These are phyloP conservation scores for Podiceps cristatus DNA, from an alignment of 2,113 vertebrate species.

Conservation along the genomic window DNA sequence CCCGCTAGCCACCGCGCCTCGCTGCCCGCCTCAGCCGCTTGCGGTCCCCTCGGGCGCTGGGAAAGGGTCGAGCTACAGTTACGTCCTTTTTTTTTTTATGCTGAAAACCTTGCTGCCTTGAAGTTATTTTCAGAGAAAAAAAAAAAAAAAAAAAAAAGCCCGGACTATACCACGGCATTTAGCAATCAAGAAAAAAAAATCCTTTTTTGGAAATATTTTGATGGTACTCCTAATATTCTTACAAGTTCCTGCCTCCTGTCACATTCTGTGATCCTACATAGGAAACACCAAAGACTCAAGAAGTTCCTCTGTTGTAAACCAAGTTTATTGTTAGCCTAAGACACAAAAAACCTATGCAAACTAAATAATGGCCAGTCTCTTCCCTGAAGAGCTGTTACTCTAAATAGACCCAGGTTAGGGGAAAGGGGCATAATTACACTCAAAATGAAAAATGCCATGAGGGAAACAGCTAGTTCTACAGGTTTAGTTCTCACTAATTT, in stretches of 20 bases:
- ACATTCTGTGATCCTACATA: accelerated
- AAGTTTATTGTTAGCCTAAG: background rate
- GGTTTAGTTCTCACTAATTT: background rate
- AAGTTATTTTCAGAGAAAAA: background rate
- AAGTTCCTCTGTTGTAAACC: background rate
- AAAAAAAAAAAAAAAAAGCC: accelerated
- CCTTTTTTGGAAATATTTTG: background rate
- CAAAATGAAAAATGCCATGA: background rate
- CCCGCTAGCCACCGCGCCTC: background rate
- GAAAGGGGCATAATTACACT: accelerated
- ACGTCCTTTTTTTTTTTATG: background rate
- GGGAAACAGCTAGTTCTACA: background rate
- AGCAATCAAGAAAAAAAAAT: too few species aligned
- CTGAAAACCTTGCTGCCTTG: background rate
- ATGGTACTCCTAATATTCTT: background rate
- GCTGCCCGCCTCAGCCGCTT: accelerated
- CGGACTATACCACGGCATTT: too few species aligned
- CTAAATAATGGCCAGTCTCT: accelerated
- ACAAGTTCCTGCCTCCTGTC: background rate
- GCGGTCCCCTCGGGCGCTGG: background rate
- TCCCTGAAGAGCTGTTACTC: background rate
- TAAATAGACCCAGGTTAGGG: background rate
- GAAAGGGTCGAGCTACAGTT: too few species aligned
- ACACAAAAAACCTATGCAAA: background rate
- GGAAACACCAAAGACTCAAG: background rate